Evolutionary conservation across 1,140 invertebrate species (phyloP).

Genomic region (Gonatopus flavifemur): DNA sequence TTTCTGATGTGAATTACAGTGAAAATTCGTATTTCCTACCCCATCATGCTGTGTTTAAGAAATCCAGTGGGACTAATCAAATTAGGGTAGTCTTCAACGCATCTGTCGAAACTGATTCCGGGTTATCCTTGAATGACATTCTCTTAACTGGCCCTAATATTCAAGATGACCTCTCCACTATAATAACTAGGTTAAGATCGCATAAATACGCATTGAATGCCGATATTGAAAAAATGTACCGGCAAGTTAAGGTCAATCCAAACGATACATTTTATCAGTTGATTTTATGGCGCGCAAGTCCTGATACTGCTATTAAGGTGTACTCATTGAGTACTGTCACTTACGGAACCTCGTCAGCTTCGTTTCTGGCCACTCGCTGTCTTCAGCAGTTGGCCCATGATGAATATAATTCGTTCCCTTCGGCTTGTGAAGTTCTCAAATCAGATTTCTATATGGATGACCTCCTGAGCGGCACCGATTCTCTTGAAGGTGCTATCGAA

Average conservation of each 20-base stretch:
- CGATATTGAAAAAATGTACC: slow-evolving; percentile 43
- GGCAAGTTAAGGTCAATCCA: slow-evolving; percentile 30
- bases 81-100: neutral
- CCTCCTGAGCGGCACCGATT: neutral
- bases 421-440: neutral
- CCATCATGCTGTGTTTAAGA: slow-evolving; percentile 1
- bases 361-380: neutral
- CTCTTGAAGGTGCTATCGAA: neutral
- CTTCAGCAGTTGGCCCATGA: too few species aligned
- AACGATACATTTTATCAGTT: slow-evolving; percentile 30
- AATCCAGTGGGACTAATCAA: neutral
- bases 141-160: slow-evolving; percentile 20
- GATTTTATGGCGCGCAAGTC: slow-evolving; percentile 31
- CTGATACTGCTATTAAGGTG: neutral
- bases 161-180: slow-evolving; percentile 33
- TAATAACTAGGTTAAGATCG: slow-evolving; percentile 23
- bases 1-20: neutral
- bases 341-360: neutral
- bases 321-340: neutral
- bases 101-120: neutral
- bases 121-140: slow-evolving; percentile 32
- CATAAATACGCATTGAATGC: slow-evolving; percentile 20
- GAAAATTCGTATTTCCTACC: slow-evolving; percentile 2
- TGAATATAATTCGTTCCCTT: neutral
- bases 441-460: slow-evolving; percentile 10